These are phyloP conservation scores for Rostratula benghalensis DNA, from an alignment of 2,113 vertebrate genomes.

Conservation along the genomic window DNA sequence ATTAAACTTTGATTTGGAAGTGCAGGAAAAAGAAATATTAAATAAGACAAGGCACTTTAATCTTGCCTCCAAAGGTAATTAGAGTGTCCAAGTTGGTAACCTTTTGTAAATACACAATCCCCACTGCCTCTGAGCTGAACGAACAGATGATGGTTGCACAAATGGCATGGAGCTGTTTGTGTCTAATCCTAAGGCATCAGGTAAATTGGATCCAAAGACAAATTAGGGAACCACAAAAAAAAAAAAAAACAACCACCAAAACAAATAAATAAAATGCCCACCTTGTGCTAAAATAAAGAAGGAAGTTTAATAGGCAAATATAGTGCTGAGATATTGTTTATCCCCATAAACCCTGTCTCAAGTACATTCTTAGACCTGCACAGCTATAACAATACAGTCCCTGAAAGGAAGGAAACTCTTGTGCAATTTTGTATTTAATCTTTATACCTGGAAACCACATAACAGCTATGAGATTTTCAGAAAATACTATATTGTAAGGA, in stretches of 20 bases:
- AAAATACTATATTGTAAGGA: not conserved
- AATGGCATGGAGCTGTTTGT: not conserved
- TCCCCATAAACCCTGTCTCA: not conserved
- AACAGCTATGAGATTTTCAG: not conserved
- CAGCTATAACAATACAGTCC: not conserved
- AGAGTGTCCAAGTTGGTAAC: not conserved
- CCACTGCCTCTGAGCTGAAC: not conserved
- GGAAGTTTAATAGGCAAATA: not conserved
- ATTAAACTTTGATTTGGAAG: not conserved
- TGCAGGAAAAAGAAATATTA: not conserved
- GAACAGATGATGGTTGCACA: not conserved
- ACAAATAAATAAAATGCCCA: not conserved
- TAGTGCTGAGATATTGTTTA: not conserved
- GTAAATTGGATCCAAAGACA: not conserved
- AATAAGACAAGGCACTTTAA: constrained; percentile 2
- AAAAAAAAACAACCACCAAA: too few relatives aligned
- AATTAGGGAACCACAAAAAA: not conserved
- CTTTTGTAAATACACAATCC: not conserved
- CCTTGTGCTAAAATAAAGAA: not conserved
- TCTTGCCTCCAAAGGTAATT: constrained; percentile 13
- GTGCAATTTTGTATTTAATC: not conserved
- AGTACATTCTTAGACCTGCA: not conserved
- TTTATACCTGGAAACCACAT: not conserved
- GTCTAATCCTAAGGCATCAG: not conserved
- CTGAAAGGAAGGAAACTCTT: not conserved